Evolutionary conservation across 1,140 invertebrate genomes (phyloP).

Genomic region (Drosophila pachea): DNA sequence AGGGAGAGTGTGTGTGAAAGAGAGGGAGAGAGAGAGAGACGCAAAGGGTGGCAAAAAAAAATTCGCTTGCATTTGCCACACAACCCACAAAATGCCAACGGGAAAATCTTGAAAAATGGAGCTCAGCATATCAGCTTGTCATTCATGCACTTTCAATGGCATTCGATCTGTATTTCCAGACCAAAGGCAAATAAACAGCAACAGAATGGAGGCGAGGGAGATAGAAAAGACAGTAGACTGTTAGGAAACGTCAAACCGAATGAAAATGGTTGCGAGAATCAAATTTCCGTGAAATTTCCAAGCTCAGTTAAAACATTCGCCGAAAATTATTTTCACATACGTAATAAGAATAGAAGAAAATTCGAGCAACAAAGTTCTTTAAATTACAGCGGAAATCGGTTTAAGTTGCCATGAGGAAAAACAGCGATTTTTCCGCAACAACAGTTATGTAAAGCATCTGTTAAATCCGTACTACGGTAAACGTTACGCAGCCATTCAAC

Average conservation of each 20-base stretch:
- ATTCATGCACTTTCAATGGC: constrained; percentile 49
- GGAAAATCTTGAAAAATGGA: constrained; percentile 2
- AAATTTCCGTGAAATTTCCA: not conserved
- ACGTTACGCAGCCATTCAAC: constrained; percentile 22
- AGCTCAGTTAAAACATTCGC: not conserved
- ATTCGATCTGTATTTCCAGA: constrained; percentile 35
- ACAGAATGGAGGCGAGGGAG: not conserved
- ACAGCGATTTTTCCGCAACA: not conserved
- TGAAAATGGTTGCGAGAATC: not conserved
- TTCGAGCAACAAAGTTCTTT: too few species aligned
- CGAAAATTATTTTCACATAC: too few species aligned
- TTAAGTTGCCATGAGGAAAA: not conserved
- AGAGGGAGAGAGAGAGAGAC: not conserved
- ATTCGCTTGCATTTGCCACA: constrained; percentile 44
- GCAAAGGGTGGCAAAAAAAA: not conserved
- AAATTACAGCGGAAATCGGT: not conserved
- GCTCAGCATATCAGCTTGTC: constrained; percentile 46
- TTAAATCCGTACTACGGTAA: constrained; percentile 21
- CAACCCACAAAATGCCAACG: constrained; percentile 25
- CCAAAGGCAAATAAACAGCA: not conserved
- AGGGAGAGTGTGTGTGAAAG: not conserved
- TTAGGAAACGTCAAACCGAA: not conserved
- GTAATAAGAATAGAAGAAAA: too few species aligned
- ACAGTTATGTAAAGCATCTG: constrained; percentile 30
- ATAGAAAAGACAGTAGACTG: not conserved